phyloP scores from a whole-genome alignment of 1,140 invertebrate genomes.

The Telenomus remus region DNA sequence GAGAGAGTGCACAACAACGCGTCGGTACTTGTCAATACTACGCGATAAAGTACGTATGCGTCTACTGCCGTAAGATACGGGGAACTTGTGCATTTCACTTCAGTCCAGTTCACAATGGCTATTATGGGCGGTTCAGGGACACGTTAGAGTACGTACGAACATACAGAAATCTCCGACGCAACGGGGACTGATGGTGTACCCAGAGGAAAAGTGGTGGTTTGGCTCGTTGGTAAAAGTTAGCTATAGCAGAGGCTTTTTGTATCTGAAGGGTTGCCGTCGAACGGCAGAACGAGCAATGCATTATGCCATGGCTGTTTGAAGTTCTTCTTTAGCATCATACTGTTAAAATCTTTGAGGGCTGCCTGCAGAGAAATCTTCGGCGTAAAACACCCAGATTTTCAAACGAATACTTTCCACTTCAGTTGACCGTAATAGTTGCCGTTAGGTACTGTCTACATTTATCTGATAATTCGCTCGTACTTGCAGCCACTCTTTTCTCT shows the following conservation, averaged over 20 bases:
- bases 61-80: slow-evolving; percentile 50
- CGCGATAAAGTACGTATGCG: slow-evolving; percentile 44
- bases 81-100: slow-evolving; percentile 56
- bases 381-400: slow-evolving; percentile 43
- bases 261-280: slow-evolving; percentile 55
- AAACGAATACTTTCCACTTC: slow-evolving; percentile 48
- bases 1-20: slow-evolving; percentile 40
- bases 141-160: slow-evolving; percentile 51
- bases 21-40: slow-evolving; percentile 51
- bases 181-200: slow-evolving; percentile 30
- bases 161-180: slow-evolving; percentile 42
- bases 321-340: slow-evolving; percentile 47
- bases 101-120: slow-evolving; percentile 58
- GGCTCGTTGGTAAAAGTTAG: slow-evolving; percentile 57
- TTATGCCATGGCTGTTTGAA: slow-evolving; percentile 57
- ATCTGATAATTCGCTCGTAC: slow-evolving; percentile 41
- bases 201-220: slow-evolving; percentile 45
- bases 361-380: slow-evolving; percentile 39
- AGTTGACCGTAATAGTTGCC: slow-evolving; percentile 38
- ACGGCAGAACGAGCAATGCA: slow-evolving; percentile 49
- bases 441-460: slow-evolving; percentile 27
- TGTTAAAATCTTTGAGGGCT: slow-evolving; percentile 58
- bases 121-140: slow-evolving; percentile 49
- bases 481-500: slow-evolving; percentile 22
- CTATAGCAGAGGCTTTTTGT: slow-evolving; percentile 58